A percentile compares a stretch with the other conserved stretches of the same genome.
These are phyloP conservation scores for Noctua janthe DNA, from an alignment of 2,888 invertebrate genomes.

Conservation along the genomic window DNA sequence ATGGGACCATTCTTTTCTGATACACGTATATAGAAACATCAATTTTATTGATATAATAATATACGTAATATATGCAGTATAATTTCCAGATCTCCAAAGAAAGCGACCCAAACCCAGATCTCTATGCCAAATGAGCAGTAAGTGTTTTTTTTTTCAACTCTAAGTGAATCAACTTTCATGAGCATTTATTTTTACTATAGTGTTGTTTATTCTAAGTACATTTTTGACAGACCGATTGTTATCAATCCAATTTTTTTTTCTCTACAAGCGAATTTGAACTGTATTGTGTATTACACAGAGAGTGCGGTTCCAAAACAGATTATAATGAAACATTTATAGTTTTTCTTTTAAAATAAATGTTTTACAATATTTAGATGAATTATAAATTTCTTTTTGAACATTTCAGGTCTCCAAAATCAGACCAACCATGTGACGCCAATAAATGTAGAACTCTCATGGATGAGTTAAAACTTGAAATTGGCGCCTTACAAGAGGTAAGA, in stretches of 20 bases:
- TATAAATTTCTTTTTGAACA: neutral
- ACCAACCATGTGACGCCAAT: constrained; percentile 77
- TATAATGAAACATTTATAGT: neutral
- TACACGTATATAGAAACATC: neutral
- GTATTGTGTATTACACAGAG: neutral
- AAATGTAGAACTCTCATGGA: constrained; percentile 79
- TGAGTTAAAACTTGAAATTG: constrained; percentile 79
- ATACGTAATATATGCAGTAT: neutral
- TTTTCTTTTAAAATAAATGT: neutral
- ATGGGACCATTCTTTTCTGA: neutral
- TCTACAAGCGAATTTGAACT: neutral
- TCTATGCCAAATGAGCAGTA: constrained; percentile 3
- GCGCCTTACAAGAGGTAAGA: constrained; percentile 78
- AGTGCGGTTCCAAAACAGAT: neutral
- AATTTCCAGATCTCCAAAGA: constrained; percentile 20
- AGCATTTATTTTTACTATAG: neutral
- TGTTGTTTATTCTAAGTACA: neutral
- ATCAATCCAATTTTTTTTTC: neutral
- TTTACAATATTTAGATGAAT: neutral
- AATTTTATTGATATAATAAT: neutral
- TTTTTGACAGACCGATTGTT: neutral
- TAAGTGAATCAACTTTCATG: neutral
- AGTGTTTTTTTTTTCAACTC: constrained; percentile 3
- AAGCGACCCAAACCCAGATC: neutral
- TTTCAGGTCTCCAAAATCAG: constrained; percentile 56